Conservation (phyloP, 2,888 invertebrate genomes). For the Eristalis arbustorum region DNA sequence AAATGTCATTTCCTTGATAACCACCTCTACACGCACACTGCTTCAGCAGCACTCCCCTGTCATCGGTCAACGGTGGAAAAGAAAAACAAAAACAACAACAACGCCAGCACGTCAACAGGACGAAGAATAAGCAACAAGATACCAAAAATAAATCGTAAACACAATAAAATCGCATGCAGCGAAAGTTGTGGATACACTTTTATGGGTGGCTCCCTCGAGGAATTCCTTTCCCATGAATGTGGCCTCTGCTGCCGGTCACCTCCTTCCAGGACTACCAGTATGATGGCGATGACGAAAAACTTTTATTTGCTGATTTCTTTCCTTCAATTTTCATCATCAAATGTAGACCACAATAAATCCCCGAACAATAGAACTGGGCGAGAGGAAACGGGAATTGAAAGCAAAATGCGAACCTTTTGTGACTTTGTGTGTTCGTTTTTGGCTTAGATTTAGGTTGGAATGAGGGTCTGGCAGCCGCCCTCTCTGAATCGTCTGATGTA, state of each 20-base stretch:
- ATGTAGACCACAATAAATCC: slow-evolving; percentile 58
- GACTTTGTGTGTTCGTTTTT: slow-evolving; percentile 3
- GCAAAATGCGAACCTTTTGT: slow-evolving; percentile 20
- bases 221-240: slow-evolving; percentile 9
- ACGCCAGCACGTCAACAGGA: neutral
- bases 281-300: slow-evolving; percentile 13
- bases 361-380: slow-evolving; percentile 19
- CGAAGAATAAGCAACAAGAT: neutral
- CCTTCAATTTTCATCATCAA: slow-evolving; percentile 43
- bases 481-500: slow-evolving; percentile 32
- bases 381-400: slow-evolving; percentile 19
- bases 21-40: neutral
- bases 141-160: neutral
- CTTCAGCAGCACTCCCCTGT: neutral
- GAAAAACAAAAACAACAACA: neutral
- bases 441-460: neutral
- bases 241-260: neutral
- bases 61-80: neutral
- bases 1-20: neutral
- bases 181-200: slow-evolving; percentile 30
- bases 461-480: neutral
- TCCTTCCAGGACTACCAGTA: neutral
- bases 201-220: slow-evolving; percentile 23
- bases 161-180: slow-evolving; percentile 35
- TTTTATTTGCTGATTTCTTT: slow-evolving; percentile 48